phyloP scores from a whole-genome alignment of 2,888 invertebrate species.

The Tanytarsus gracilentus region DNA sequence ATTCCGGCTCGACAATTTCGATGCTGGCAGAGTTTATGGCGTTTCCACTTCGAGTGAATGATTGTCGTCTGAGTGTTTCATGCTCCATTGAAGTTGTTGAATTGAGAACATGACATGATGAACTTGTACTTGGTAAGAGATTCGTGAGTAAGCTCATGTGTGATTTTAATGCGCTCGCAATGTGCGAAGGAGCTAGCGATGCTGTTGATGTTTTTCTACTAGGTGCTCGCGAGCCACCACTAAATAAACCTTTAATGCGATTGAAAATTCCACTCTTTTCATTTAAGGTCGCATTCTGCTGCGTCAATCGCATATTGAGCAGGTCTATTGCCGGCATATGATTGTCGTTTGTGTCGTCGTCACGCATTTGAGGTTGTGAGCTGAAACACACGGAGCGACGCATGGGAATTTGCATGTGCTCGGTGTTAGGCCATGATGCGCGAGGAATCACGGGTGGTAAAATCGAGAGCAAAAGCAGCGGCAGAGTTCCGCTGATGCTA shows the following conservation, averaged over 20 bases:
- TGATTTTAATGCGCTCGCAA: conserved; percentile 59
- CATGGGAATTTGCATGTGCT: conserved; percentile 50
- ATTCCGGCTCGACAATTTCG: conserved; percentile 31
- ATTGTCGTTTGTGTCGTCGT: conserved; percentile 38
- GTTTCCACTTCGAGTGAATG: conserved; percentile 53
- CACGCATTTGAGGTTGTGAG: conserved; percentile 56
- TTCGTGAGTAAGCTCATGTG: conserved; percentile 66
- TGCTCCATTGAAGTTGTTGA: conserved; percentile 31
- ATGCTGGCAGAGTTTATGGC: conserved; percentile 45
- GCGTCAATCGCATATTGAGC: conserved; percentile 48
- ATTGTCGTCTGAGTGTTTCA: conserved; percentile 43
- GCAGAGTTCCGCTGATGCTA: conserved; percentile 60
- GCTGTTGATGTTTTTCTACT: conserved; percentile 60
- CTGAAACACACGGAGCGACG: conserved; percentile 56
- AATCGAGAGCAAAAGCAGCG: conserved; percentile 60
- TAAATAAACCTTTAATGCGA: conserved; percentile 50
- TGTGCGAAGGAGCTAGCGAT: conserved; percentile 52
- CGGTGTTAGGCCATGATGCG: conserved; percentile 69
- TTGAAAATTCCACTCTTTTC: conserved; percentile 50
- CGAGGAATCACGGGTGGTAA: conserved; percentile 66
- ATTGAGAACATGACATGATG: conserved; percentile 54
- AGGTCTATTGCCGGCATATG: conserved; percentile 52
- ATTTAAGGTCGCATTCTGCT: conserved; percentile 47
- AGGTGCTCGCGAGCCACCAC: conserved; percentile 50
- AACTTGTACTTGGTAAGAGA: conserved; percentile 55